Evolutionary conservation across 2,888 invertebrate species (phyloP).

Genomic region (Germaria angustata): DNA sequence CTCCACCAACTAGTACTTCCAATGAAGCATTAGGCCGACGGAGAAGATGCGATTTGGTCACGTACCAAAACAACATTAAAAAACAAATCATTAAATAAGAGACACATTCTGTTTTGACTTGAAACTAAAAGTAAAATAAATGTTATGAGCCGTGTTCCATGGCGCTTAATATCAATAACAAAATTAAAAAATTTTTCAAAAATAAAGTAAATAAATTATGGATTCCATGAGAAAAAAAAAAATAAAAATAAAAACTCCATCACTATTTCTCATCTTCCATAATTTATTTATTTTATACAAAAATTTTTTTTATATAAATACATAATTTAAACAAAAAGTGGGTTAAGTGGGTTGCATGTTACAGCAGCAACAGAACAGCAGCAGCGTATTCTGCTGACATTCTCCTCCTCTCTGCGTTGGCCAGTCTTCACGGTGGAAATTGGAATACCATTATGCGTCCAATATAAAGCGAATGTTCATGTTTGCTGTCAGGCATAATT

Average conservation of each 20-base stretch:
- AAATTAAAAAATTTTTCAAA: conserved; percentile 41
- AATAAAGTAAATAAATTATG: conserved; percentile 26
- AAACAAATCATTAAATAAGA: conserved; percentile 35
- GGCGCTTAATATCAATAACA: conserved; percentile 43
- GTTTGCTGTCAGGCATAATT: conserved; percentile 36
- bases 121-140: conserved; percentile 32
- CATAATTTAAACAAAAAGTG: conserved; percentile 30
- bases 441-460: neutral
- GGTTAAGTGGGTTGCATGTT: conserved; percentile 42
- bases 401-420: neutral
- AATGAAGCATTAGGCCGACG: neutral
- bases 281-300: neutral
- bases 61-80: conserved; percentile 14
- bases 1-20: neutral
- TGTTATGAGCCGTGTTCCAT: conserved; percentile 13
- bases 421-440: neutral
- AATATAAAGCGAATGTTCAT: conserved; percentile 41
- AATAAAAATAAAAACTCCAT: neutral
- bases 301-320: neutral
- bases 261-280: neutral
- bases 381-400: neutral
- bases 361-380: neutral
- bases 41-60: neutral
- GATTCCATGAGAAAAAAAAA: conserved; percentile 43
- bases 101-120: conserved; percentile 18